A percentile compares a stretch with the other conserved stretches of the same genome.
Evolutionary conservation across 2,113 vertebrate species (phyloP).

Genomic region (Dipodomys stephensi): DNA sequence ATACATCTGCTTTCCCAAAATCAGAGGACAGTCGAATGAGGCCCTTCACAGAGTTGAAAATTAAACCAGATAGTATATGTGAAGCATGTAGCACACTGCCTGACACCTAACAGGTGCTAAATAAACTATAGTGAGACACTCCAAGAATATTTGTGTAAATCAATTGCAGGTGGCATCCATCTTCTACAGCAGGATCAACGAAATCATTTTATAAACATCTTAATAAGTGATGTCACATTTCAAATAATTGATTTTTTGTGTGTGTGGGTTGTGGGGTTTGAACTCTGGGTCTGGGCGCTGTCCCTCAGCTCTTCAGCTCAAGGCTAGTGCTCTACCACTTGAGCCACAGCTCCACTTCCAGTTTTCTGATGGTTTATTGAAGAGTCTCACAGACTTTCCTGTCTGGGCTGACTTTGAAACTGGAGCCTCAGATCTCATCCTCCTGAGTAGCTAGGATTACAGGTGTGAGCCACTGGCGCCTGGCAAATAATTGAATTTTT

Average conservation of each 20-base stretch:
- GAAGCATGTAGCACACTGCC: not conserved
- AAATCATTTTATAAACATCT: constrained; percentile 32
- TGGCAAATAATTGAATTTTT: not conserved
- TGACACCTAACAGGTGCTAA: constrained; percentile 1
- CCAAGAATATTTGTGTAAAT: not conserved
- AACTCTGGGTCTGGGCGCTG: no score
- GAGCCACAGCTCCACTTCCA: no score
- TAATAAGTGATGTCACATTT: not conserved
- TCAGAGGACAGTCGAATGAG: not conserved
- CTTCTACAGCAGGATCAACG: not conserved
- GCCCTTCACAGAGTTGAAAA: not conserved
- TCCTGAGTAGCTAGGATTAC: no score
- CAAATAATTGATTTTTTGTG: not conserved
- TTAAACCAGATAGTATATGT: not conserved
- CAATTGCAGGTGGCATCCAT: not conserved
- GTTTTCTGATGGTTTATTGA: no score
- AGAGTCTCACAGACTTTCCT: no score
- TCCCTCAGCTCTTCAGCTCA: no score
- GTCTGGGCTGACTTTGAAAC: no score
- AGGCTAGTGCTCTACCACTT: no score
- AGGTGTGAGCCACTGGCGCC: no score
- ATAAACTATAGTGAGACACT: not conserved
- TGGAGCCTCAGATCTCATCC: no score
- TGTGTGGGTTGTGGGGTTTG: no score
- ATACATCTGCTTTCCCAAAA: constrained; percentile 27